Conservation (phyloP, 2,888 invertebrate genomes). For the Myopa tessellatipennis region DNA sequence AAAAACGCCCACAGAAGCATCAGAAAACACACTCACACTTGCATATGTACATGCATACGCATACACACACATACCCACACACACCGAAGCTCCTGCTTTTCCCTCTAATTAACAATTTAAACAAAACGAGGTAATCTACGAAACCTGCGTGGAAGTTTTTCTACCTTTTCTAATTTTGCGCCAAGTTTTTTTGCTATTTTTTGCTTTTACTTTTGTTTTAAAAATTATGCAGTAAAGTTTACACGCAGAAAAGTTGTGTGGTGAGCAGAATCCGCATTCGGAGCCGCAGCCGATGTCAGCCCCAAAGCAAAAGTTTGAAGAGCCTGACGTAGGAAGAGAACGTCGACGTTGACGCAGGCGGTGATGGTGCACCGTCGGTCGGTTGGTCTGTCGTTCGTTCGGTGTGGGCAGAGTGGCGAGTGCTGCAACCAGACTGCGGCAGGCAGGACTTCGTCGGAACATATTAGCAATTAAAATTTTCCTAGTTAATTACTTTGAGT, state of each 20-base stretch:
- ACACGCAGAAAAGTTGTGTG: not conserved
- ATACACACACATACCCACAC: not conserved
- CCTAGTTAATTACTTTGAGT: constrained; percentile 67
- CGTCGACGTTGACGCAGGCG: too few species aligned
- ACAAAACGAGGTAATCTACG: constrained; percentile 52
- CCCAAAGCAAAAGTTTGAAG: not conserved
- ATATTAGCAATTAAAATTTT: constrained; percentile 69
- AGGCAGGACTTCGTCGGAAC: constrained; percentile 52
- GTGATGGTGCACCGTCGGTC: too few species aligned
- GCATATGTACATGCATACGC: not conserved
- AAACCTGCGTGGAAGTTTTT: not conserved
- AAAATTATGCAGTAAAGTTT: not conserved
- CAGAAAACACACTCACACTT: not conserved
- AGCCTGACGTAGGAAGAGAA: not conserved
- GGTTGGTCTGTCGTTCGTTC: too few species aligned
- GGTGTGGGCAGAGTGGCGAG: not conserved
- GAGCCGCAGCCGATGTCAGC: not conserved
- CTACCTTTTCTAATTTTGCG: not conserved
- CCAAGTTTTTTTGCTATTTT: not conserved
- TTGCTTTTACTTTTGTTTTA: not conserved
- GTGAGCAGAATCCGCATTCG: too few species aligned
- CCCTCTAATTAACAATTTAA: constrained; percentile 53
- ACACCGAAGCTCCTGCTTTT: constrained; percentile 14
- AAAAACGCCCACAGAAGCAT: not conserved
- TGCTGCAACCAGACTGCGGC: not conserved